A percentile compares a stretch with the other conserved stretches of the same genome.
Evolutionary conservation across 2,888 invertebrate genomes (phyloP).

Genomic region (Drosophila differens): DNA sequence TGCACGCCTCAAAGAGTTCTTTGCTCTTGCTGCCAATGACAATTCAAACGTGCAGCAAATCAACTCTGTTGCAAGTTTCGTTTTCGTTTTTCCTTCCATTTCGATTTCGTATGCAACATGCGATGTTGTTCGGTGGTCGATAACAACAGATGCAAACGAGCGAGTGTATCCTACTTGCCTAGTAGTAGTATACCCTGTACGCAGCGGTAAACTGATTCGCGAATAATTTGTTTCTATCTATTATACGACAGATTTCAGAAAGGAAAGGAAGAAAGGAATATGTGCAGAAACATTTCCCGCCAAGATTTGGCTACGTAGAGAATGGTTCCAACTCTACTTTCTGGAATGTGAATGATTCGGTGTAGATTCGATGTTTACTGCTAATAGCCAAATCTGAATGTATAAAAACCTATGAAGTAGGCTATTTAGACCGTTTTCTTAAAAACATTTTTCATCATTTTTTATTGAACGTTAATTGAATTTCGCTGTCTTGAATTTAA

Average conservation of each 20-base stretch:
- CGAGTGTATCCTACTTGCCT: neutral
- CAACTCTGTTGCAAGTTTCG: conserved; percentile 47
- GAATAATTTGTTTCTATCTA: neutral
- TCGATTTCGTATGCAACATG: conserved; percentile 71
- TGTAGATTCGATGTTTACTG: no score
- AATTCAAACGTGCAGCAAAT: conserved; percentile 56
- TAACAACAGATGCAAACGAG: neutral
- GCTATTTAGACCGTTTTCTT: neutral
- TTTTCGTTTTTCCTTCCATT: conserved; percentile 31
- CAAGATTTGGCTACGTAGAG: no score
- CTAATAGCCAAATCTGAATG: no score
- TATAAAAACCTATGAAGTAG: no score
- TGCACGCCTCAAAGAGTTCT: conserved; percentile 47
- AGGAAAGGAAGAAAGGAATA: no score
- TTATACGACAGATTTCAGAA: neutral
- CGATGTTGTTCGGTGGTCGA: conserved; percentile 34
- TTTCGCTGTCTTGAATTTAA: neutral
- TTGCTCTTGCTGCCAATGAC: conserved; percentile 23
- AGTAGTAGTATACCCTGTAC: neutral
- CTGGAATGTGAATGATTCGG: no score
- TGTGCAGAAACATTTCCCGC: no score
- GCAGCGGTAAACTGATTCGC: neutral
- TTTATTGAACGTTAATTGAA: neutral
- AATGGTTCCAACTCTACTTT: no score
- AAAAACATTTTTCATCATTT: neutral